Evolutionary conservation across 2,797 vertebrate species (phyloP), one percentile per base, ranked within the genome.

Genomic region (Natrix natrix): DNA sequence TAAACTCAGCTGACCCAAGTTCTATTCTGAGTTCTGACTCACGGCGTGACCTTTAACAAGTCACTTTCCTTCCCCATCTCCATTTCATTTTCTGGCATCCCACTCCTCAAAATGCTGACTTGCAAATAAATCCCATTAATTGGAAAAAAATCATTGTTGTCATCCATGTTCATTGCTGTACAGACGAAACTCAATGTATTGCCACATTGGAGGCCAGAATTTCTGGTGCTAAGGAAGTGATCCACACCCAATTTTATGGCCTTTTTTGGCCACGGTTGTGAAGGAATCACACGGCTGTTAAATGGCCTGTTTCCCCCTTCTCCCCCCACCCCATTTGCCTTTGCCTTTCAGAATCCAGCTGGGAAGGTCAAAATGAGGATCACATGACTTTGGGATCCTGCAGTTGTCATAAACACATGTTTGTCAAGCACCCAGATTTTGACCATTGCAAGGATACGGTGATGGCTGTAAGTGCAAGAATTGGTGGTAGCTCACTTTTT

Each of bases 51-150:
- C 93, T 93, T 93, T 91, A 89, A 52, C 90, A 61, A 93, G 69
- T 61, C 57, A 63, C 55, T 93, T 88, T 63, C 74, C 86, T 20
- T 93, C n/a, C 28, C 90, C 48, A 17, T 88, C 90, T 93, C 92
- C 66, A 89, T 93, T 89, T 93, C 90, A 93, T 88, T 89, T 86
- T 56, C 55, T 93, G 86, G 66, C 93, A 93, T 74, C 90, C 66
- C 52, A 48, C 56, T 63, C 66, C 69, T 54, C 54, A 89, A 93
- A 89, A 89, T 24, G 83, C n/a, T 59, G 66, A 14, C 66, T 89
- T 93, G 37, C 60, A 48, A 91, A 7, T 24, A 54, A 93, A 56
- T 32, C 43, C 59, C 56, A 78, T 83, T 88, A 43, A 61, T 37
- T 78, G 54, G 24, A 4, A 6, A 32, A 56, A 28, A 60, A 24